These are phyloP conservation scores for Steatornis caripensis DNA, from an alignment of 2,113 vertebrate species.

Conservation along the genomic window DNA sequence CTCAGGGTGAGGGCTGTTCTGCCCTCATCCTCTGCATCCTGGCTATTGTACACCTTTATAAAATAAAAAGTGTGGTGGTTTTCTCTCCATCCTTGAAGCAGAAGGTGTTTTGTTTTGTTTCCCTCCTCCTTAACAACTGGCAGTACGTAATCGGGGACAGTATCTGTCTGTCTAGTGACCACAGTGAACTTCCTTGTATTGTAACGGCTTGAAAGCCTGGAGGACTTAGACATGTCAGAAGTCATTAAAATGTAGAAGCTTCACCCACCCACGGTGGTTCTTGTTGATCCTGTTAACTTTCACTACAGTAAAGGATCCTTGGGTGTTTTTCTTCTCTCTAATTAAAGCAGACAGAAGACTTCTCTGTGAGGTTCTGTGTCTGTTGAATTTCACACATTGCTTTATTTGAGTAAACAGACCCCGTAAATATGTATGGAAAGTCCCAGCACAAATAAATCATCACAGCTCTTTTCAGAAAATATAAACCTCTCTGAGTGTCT, in stretches of 20 bases:
- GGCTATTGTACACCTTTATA: neutral
- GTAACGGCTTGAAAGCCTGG: neutral
- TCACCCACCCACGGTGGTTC: neutral
- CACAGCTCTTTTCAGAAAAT: constrained; percentile 12
- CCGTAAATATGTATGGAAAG: neutral
- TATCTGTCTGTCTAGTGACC: neutral
- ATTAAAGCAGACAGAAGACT: constrained; percentile 20
- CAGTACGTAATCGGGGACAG: neutral
- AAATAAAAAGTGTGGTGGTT: neutral
- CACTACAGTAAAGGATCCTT: neutral
- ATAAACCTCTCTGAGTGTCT: neutral
- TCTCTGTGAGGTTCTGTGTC: constrained; percentile 21
- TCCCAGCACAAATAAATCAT: neutral
- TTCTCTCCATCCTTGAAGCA: neutral
- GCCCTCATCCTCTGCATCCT: neutral
- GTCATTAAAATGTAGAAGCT: neutral
- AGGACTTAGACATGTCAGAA: neutral
- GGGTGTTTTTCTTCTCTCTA: constrained; percentile 6
- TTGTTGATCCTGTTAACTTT: constrained; percentile 5
- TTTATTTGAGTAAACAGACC: constrained; percentile 34
- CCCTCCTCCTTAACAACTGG: neutral
- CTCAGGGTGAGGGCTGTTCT: neutral
- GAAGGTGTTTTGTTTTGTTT: neutral
- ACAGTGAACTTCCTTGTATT: neutral
- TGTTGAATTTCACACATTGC: constrained; percentile 57